Evolutionary conservation across 1,140 invertebrate species (phyloP).

Genomic region (Hesperophylax magnus): DNA sequence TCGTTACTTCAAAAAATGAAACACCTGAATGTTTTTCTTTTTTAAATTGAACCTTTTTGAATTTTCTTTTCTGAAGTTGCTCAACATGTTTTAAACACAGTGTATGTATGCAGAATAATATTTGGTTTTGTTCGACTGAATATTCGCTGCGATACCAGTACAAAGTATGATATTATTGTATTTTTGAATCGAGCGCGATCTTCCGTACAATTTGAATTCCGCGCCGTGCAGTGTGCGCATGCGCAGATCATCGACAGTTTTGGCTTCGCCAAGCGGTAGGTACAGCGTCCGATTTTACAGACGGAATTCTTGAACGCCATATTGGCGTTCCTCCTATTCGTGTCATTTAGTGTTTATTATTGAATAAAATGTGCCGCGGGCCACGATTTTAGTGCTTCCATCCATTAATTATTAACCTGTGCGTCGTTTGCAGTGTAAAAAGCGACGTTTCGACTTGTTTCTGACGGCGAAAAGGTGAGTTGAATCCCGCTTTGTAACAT

Average conservation of each 20-base stretch:
- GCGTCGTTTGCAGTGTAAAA: slow-evolving; percentile 8
- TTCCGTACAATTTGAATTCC: slow-evolving; percentile 28
- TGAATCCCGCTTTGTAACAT: slow-evolving; percentile 68
- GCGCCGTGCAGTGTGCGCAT: slow-evolving; percentile 23
- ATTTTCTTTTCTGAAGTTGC: too few species aligned
- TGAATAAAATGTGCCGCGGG: slow-evolving; percentile 44
- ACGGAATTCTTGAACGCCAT: slow-evolving; percentile 44
- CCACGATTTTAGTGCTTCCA: not conserved
- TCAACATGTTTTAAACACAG: too few species aligned
- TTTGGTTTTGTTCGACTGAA: too few species aligned
- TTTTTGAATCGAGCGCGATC: too few species aligned
- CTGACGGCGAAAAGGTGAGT: slow-evolving; percentile 66
- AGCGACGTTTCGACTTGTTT: not conserved
- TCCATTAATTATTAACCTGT: not conserved
- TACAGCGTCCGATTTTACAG: slow-evolving; percentile 43
- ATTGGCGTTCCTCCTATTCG: slow-evolving; percentile 40
- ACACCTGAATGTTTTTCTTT: too few species aligned
- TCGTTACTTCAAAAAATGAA: too few species aligned
- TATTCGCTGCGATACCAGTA: too few species aligned
- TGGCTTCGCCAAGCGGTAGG: slow-evolving; percentile 36
- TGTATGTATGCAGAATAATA: too few species aligned
- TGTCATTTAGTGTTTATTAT: slow-evolving; percentile 39
- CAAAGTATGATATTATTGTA: too few species aligned
- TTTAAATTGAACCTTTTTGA: too few species aligned
- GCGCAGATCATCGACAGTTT: slow-evolving; percentile 26